phyloP scores from a whole-genome alignment of 1,140 invertebrate species.

The Pachypeltis micranthus region DNA sequence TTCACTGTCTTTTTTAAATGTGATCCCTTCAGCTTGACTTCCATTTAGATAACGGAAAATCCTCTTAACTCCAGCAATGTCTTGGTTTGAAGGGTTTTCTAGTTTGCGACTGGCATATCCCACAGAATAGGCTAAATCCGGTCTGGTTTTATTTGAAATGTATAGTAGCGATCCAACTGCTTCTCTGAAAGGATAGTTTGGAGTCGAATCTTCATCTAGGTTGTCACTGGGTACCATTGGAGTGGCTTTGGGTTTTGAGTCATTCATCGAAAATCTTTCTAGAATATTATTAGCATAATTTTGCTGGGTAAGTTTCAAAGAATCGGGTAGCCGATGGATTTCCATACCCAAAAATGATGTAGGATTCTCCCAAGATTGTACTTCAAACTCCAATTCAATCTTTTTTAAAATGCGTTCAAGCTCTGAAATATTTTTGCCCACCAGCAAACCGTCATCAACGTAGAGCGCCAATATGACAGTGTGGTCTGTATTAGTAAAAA shows the following conservation, averaged over 20 bases:
- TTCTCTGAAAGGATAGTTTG: slow-evolving; percentile 26
- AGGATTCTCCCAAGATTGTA: background rate
- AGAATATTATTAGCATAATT: slow-evolving; percentile 1
- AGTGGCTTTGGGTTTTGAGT: background rate
- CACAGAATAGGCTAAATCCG: slow-evolving; percentile 33
- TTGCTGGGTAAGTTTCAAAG: background rate
- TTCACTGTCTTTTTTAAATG: background rate
- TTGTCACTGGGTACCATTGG: slow-evolving; percentile 11
- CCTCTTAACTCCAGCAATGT: slow-evolving; percentile 12
- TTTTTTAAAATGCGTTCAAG: background rate
- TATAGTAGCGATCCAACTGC: slow-evolving; percentile 31
- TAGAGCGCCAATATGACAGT: slow-evolving; percentile 4
- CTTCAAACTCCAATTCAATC: background rate
- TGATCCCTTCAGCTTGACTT: slow-evolving; percentile 3
- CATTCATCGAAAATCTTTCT: slow-evolving; percentile 5
- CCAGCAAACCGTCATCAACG: slow-evolving; percentile 5
- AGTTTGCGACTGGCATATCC: slow-evolving; percentile 21
- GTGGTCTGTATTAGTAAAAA: background rate
- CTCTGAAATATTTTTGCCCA: background rate
- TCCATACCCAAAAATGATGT: slow-evolving; percentile 8
- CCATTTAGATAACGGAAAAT: slow-evolving; percentile 23
- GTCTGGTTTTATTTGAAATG: slow-evolving; percentile 29
- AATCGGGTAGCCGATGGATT: slow-evolving; percentile 1
- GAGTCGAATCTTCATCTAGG: too few species aligned
- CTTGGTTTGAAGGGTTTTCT: slow-evolving; percentile 7